Evolutionary conservation across 2,113 vertebrate genomes (phyloP).

Genomic region (Pelecanus crispus): DNA sequence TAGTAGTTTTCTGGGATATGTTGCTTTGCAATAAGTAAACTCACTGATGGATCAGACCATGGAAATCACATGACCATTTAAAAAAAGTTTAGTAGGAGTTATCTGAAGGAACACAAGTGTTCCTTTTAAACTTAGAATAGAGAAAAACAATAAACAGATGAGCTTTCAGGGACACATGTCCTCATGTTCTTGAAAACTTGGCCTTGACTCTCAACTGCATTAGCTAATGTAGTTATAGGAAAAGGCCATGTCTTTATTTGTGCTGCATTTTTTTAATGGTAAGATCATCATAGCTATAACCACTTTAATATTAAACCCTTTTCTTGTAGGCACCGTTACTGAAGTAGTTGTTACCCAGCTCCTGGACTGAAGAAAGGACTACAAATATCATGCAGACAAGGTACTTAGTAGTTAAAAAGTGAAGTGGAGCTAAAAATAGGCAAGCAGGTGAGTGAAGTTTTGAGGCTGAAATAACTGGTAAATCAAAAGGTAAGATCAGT

Average conservation of each 20-base stretch:
- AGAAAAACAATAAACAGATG: not conserved
- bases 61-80: not conserved
- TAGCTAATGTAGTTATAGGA: not conserved
- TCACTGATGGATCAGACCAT: not conserved
- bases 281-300: not conserved
- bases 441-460: not conserved
- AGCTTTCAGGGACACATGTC: not conserved
- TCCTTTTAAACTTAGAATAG: not conserved
- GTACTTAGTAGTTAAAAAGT: not conserved
- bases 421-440: not conserved
- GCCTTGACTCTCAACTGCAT: not conserved
- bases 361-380: not conserved
- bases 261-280: not conserved
- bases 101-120: not conserved
- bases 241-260: not conserved
- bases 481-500: not conserved
- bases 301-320: not conserved
- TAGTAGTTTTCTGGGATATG: not conserved
- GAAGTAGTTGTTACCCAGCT: not conserved
- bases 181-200: not conserved
- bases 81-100: not conserved
- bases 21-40: not conserved
- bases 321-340: not conserved
- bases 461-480: not conserved
- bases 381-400: not conserved